A percentile compares a stretch with the other conserved stretches of the same genome.
phyloP scores from a whole-genome alignment of 2,888 invertebrate species.

The Hemicrepidius hirtus region DNA sequence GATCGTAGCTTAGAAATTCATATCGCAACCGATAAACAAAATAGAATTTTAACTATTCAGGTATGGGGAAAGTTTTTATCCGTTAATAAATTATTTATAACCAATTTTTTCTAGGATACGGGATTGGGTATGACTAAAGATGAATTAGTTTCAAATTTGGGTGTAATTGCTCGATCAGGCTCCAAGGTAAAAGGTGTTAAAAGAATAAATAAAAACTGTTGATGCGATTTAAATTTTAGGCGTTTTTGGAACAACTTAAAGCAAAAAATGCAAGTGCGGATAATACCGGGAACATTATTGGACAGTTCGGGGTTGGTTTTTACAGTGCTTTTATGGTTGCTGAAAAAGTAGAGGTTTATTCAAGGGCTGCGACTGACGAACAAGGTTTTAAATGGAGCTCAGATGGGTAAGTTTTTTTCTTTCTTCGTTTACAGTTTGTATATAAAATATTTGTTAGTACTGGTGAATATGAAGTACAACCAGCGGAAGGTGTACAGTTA shows the following conservation, averaged over 20 bases:
- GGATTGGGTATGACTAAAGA: conserved; percentile 97
- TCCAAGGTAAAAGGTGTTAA: conserved; percentile 80
- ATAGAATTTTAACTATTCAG: conserved; percentile 89
- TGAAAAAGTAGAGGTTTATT: conserved; percentile 94
- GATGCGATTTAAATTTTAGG: conserved; percentile 70
- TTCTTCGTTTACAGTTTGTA: too few relatives aligned
- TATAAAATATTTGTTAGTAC: conserved; percentile 78
- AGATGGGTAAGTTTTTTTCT: conserved; percentile 90
- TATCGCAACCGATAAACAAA: conserved; percentile 90
- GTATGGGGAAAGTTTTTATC: too few relatives aligned
- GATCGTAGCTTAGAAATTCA: conserved; percentile 89
- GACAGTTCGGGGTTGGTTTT: conserved; percentile 99
- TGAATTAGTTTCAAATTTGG: conserved; percentile 92
- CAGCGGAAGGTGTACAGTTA: conserved; percentile 86
- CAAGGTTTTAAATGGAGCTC: conserved; percentile 91
- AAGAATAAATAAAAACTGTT: not conserved
- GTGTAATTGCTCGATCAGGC: conserved; percentile 96
- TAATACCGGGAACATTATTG: conserved; percentile 87
- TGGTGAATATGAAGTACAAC: conserved; percentile 91
- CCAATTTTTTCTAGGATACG: conserved; percentile 80
- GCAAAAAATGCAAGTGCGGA: conserved; percentile 77
- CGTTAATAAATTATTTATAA: not conserved
- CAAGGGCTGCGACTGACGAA: conserved; percentile 81
- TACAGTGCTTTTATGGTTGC: conserved; percentile 99
- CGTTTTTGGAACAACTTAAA: conserved; percentile 90